phyloP scores from a whole-genome alignment of 2,797 vertebrate genomes.

The Lagodon rhomboides region DNA sequence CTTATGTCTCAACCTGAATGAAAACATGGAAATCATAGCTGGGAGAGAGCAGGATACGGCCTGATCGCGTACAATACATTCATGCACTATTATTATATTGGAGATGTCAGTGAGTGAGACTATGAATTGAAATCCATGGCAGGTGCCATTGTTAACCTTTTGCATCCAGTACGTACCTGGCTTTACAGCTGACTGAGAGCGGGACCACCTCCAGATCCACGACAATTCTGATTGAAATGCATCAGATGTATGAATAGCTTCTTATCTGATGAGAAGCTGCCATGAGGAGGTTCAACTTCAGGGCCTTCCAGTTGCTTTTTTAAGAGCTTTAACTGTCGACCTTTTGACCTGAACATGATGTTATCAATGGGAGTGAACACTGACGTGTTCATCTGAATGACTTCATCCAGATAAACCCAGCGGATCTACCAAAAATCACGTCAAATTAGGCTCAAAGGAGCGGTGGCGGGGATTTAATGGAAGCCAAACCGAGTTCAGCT shows the following conservation, averaged over 20 bases:
- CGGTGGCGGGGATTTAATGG: constrained; percentile 41
- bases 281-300: neutral
- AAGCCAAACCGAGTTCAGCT: constrained; percentile 53
- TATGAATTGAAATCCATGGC: neutral
- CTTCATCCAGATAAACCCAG: constrained; percentile 9
- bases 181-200: neutral
- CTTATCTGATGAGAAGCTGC: neutral
- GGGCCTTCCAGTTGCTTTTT: too few species aligned
- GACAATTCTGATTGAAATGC: too few species aligned
- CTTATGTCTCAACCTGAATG: neutral
- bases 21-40: neutral
- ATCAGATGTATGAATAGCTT: neutral
- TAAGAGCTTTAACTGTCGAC: neutral
- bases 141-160: too few species aligned
- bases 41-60: neutral
- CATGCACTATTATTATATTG: neutral
- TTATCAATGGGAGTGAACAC: neutral
- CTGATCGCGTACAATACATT: neutral
- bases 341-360: neutral
- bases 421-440: constrained; percentile 17
- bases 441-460: constrained; percentile 28
- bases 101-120: neutral
- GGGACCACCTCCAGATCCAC: too few species aligned
- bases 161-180: neutral
- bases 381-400: neutral